Evolutionary conservation across 2,797 vertebrate genomes (phyloP), one percentile per base, ranked within the genome.

Genomic region (Spinus olivaceus): DNA sequence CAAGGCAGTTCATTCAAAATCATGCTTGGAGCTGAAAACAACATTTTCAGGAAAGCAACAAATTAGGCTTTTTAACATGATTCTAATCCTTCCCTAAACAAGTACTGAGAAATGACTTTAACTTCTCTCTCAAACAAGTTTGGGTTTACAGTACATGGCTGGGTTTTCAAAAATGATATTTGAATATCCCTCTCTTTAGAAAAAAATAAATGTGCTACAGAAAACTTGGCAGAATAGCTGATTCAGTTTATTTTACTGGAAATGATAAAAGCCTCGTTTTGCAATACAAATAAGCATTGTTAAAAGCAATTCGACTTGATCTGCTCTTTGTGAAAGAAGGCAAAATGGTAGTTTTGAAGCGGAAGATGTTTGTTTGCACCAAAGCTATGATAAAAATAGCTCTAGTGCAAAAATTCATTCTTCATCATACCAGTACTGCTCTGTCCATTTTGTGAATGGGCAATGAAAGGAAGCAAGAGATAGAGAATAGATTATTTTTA

Each of bases 1-100:
- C 20, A 70, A 86, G 76, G 56, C 42, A 54, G 54, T 93, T 60
- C 57, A 86, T 95, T 97, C 87, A 88, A 92, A 97, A 94, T 67
- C 28, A 41, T 87, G 83, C 83, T 89, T 85, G 71, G 67, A 96
- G 49, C 19, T 41, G 86, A 41, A 79, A 90, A 81, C 79, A 79
- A 17, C 33, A 32, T 96, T 97, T 95, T 33, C 41, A 80, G 6
- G 27, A 94, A 79, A 92, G 91, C 57, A 89, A 60, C 42, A 96
- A 91, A 92, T 10, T 57, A 79, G 47, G n/a, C 23, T 92, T 94
- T 95, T 79, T 84, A 93, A 57, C 67, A 51, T 88, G 59, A 82
- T 63, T 86, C 53, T 74, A 82, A 77, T 95, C 53, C 54, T 91
- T 93, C 81, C 25, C 59, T n/a, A 78, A 67, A 70, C 77, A 94